Percentiles rank a stretch among this genome's conserved stretches.
These are phyloP conservation scores for Arvicanthis niloticus DNA, from an alignment of 2,113 vertebrate genomes.

Conservation along the genomic window DNA sequence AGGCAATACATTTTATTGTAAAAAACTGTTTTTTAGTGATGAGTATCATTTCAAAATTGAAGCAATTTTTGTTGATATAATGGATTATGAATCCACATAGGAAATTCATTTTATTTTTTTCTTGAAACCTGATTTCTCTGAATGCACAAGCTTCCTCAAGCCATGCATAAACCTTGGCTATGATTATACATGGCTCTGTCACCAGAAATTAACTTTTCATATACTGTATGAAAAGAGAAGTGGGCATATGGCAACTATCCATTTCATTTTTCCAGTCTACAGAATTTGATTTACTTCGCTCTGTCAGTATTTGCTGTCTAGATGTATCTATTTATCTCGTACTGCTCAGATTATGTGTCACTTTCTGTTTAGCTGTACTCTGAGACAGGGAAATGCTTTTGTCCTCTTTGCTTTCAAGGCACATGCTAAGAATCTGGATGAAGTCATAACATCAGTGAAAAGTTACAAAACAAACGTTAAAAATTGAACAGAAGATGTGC, in stretches of 20 bases:
- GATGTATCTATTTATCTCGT: conserved; percentile 26
- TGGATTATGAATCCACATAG: not conserved
- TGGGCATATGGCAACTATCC: conserved; percentile 35
- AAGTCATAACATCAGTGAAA: not conserved
- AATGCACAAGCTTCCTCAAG: not conserved
- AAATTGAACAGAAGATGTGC: not conserved
- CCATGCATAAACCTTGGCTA: not conserved
- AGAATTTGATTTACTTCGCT: conserved; percentile 66
- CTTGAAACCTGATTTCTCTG: not conserved
- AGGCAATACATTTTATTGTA: conserved; percentile 16
- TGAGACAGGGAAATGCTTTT: conserved; percentile 47
- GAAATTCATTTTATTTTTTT: conserved; percentile 59
- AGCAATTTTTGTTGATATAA: conserved; percentile 43
- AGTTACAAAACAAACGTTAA: not conserved
- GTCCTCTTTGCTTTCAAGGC: not conserved
- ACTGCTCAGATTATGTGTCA: conserved; percentile 43
- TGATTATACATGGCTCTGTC: conserved; percentile 29
- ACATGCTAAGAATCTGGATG: not conserved
- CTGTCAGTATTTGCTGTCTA: conserved; percentile 48
- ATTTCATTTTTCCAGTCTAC: conserved; percentile 58
- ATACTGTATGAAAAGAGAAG: not conserved
- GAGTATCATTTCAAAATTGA: conserved; percentile 48
- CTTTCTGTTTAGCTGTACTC: conserved; percentile 47
- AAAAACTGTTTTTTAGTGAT: conserved; percentile 24
- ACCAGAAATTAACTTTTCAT: conserved; percentile 36